phyloP scores from a whole-genome alignment of 2,113 vertebrate species.

The Nothocercus julius region DNA sequence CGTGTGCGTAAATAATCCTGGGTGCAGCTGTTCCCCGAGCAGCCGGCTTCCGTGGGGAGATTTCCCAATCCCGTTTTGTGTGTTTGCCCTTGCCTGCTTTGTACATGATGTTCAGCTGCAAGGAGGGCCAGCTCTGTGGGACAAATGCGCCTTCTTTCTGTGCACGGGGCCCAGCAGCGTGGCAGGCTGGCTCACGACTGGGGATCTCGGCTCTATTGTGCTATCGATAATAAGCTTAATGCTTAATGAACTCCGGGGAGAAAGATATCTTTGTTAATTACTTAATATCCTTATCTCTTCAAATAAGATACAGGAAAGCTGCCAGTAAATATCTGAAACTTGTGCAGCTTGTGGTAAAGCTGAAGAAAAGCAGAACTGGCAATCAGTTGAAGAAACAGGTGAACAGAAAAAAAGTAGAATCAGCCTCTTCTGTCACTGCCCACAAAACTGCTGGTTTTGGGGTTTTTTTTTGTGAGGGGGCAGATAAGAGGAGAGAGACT shows the following conservation, averaged over 20 bases:
- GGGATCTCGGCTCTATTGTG: slow-evolving; percentile 15
- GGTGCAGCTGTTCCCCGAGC: slow-evolving; percentile 46
- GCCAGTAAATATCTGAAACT: background rate
- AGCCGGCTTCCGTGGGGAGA: background rate
- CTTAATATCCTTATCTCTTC: slow-evolving; percentile 6
- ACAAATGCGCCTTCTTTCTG: slow-evolving; percentile 10
- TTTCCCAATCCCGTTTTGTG: slow-evolving; percentile 22
- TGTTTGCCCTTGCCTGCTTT: slow-evolving; percentile 6
- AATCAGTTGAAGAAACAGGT: background rate
- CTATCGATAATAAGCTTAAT: slow-evolving; percentile 40
- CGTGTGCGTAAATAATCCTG: background rate
- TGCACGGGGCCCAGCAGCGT: background rate
- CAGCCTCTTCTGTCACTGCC: background rate
- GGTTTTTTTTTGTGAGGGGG: too few species aligned
- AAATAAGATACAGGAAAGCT: background rate
- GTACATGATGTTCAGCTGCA: slow-evolving; percentile 49
- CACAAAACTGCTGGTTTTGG: background rate
- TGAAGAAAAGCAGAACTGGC: background rate
- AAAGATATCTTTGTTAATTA: slow-evolving; percentile 35
- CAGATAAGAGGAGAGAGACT: too few species aligned
- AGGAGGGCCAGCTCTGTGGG: background rate
- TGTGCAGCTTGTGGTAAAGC: background rate
- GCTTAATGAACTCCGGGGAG: slow-evolving; percentile 4
- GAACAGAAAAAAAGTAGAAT: background rate
- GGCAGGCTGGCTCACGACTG: background rate